Evolutionary conservation across 1,140 invertebrate species (phyloP), one percentile per base, ranked within the genome.

Genomic region (Physella acuta): DNA sequence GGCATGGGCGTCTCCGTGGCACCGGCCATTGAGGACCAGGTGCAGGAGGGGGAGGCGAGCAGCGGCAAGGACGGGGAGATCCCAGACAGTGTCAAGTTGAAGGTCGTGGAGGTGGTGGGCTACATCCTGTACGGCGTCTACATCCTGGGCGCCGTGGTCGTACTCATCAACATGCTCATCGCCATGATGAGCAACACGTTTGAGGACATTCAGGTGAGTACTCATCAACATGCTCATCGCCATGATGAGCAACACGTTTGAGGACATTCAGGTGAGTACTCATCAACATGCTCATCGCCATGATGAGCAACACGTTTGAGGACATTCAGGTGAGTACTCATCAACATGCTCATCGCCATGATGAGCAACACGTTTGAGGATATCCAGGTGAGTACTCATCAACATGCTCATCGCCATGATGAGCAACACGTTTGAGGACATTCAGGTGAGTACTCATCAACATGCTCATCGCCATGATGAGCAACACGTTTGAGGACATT

Each of bases 111-210:
- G 68, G 17, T 39, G 31, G 62, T 80, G 28, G 79, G 79, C 14
- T 78, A 87, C 70, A 76, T 87, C 79, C 90, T 95, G 71, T 97
- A 97, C 86, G 94, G 94, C 73, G 90, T 94, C 80, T 98, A 97
- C 90, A 92, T 97, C 89, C 90, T 97, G 89, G 94, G 97, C 81
- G 94, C 94, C 72, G 92, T 97, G 77, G 92, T 98, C 85, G 96
- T 98, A 78, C 90, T 98, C 77, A 95, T 98, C 88, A 98, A 98
- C 88, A 90, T 98, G 83, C 91, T 98, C 78, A 98, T 98, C 90
- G 96, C 96, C 87, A 98, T 98, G 94, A 98, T 98, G 95, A 95
- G 93, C 83, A 94, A 98, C 88, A 98, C 96, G 76, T 99, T 98
- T 86, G 95, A 98, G 86, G 89, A 95, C 78, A 98, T 99, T 81